These are phyloP conservation scores for human DNA, from an alignment of 2,113 vertebrate genomes.

Conservation along the genomic window GRCh38 chr7:122392001-122392500, in stretches of 20 bases:
- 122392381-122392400: neutral
- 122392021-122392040: neutral
- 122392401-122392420: neutral
- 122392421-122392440: constrained; percentile 9
- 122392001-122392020: neutral
- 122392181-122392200: neutral
- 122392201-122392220: neutral
- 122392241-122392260: neutral
- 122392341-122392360: neutral
- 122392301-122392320: neutral
- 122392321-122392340: neutral
- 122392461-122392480: neutral
- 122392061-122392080: neutral
- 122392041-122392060: neutral
- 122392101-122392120: constrained; percentile 14
- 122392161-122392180: neutral
- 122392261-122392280: neutral
- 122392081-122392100: neutral
- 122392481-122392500: neutral
- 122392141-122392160: neutral
- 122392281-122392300: neutral
- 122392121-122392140: neutral
- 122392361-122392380: neutral
- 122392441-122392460: neutral
- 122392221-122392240: neutral